phyloP scores from a whole-genome alignment of 2,113 vertebrate species.

The Sterna hirundo region DNA sequence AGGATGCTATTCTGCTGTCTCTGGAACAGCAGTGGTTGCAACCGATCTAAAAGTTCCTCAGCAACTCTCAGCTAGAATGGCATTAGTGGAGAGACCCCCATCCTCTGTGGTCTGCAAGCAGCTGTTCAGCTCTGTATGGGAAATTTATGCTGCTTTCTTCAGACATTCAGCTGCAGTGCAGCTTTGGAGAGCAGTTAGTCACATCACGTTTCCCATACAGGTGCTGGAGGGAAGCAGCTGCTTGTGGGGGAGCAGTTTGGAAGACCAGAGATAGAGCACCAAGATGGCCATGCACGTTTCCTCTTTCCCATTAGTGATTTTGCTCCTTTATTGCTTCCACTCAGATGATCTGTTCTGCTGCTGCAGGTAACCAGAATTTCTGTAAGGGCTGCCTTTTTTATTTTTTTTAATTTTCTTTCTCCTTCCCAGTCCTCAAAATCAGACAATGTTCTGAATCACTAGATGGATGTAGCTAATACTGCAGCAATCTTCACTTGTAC shows the following conservation, averaged over 20 bases:
- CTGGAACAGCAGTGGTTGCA: background rate
- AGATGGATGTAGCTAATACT: background rate
- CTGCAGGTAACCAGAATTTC: background rate
- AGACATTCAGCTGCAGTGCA: background rate
- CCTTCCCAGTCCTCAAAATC: background rate
- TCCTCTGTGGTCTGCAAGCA: background rate
- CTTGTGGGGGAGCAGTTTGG: background rate
- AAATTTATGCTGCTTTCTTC: background rate
- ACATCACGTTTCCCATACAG: background rate
- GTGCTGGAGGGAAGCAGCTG: background rate
- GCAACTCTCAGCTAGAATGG: background rate
- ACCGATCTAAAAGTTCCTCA: background rate
- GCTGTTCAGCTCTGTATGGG: background rate
- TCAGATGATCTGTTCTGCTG: background rate
- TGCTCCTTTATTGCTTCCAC: background rate
- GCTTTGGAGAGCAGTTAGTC: background rate
- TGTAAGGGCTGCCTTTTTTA: background rate
- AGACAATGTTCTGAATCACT: background rate
- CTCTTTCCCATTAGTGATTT: background rate
- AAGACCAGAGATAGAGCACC: background rate
- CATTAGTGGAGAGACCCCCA: background rate
- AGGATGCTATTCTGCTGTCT: background rate
- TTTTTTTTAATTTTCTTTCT: background rate
- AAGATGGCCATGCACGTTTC: background rate
- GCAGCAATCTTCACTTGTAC: background rate